A percentile compares a stretch with the other conserved stretches of the same genome.
These are phyloP conservation scores for Mythimna impura DNA, from an alignment of 2,888 invertebrate genomes.

Conservation along the genomic window DNA sequence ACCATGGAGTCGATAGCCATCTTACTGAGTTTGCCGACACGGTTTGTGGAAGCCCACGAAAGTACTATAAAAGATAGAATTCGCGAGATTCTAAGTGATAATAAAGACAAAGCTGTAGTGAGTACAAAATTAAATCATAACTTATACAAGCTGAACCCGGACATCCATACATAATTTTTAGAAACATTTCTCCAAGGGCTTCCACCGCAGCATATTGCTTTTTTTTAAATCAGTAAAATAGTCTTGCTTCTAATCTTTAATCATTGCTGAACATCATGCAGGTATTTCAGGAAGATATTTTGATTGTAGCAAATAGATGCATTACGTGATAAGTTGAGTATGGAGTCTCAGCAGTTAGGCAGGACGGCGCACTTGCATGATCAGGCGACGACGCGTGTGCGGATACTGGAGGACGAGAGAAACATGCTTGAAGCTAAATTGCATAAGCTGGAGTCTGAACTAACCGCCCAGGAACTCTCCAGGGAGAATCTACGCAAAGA, in stretches of 20 bases:
- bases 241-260: not conserved
- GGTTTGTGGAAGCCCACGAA: constrained; percentile 95
- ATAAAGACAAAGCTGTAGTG: constrained; percentile 94
- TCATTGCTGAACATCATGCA: not conserved
- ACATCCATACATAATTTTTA: not conserved
- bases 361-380: constrained; percentile 92
- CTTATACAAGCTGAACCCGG: not conserved
- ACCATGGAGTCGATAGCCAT: constrained; percentile 93
- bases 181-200: not conserved
- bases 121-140: constrained; percentile 64
- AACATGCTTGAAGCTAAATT: constrained; percentile 93
- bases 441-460: constrained; percentile 95
- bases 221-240: not conserved
- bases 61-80: constrained; percentile 94
- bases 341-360: constrained; percentile 93
- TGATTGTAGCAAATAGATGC: constrained; percentile 93
- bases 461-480: constrained; percentile 93
- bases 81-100: constrained; percentile 94
- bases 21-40: constrained; percentile 92
- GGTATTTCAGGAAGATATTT: not conserved
- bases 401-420: constrained; percentile 94
- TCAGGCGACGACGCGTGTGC: constrained; percentile 91
- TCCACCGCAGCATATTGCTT: not conserved
- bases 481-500: constrained; percentile 94
- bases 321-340: constrained; percentile 93